Base-by-base conservation (phyloP, 2,888 invertebrate species). In the Ophion costatus region DNA sequence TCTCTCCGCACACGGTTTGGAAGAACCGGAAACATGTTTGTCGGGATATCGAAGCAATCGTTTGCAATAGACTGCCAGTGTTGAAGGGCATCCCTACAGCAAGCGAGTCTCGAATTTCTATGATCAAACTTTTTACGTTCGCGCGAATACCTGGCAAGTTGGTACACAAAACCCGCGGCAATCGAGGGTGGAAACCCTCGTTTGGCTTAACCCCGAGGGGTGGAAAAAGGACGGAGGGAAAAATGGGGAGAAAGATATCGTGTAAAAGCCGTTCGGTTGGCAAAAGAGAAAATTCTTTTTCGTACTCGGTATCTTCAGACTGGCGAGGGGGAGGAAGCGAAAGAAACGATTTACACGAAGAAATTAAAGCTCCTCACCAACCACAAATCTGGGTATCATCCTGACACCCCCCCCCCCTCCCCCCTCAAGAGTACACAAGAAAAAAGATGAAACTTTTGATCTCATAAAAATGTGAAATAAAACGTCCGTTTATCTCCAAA, bases 281-380 rank as follows among this genome's bases (percentile, higher is more conserved):
- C 11, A 61, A 51, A 38, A 61, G 51, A 29, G 61, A 22, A 22
- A 38, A 69, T 11, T 33, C 51, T 22, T 29, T 63, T 5, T 51
- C 61, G 57, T 22, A 10, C 42, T 67, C 67, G 11, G 9, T 17
- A 42, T 20, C 51, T 20, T 61, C 17, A 45, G 59, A 51, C 59
- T 10, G 4, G 42, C 45, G 29, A 61, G 29, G 51, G 56, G 11
- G 20, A n/a, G 14, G n/a, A 1, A 51, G 69, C 42, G n/a, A 1
- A n/a, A 6, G 61, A 56, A 56, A 20, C 61, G 69, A 63, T 81
- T 77, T 33, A 45, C 57, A 57, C 14, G 45, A 22, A 59, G 66
- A 66, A 77, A 82, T 77, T 82, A 77, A 77, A 82, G 64, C 71
- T 56, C 64, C 59, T 67, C 74, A 17, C 17, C 45, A 51, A 77